Evolutionary conservation across 2,797 vertebrate species (phyloP), one percentile per base, ranked within the genome.

Genomic region (Lagorchestes hirsutus): DNA sequence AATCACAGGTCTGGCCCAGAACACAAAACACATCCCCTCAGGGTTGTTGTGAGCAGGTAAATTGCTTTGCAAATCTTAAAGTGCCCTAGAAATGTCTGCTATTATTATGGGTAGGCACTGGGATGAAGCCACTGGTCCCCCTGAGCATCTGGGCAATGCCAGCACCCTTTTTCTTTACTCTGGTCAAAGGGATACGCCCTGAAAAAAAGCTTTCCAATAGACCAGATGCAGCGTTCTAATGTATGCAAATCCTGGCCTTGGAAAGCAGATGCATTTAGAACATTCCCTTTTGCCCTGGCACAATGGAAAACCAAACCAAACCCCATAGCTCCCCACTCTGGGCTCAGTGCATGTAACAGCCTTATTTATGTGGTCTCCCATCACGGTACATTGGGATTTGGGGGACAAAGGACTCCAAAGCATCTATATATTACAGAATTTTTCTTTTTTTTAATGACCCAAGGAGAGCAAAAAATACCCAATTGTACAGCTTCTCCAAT

Each of bases 301-400:
- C 97, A 98, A 98, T 98, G 98, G 97, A 98, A 98, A 98, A 98
- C 40, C 40, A 50, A 87, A 87, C 24, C 74, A 46, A 87, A 27
- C 24, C 24, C 40, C 74, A 40, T 50, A 87, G 22, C 24, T 24
- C 98, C 98, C 98, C 52, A 98, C 98, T 98, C 97, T 55, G 96
- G 97, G 97, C 97, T 98, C 98, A 98, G 97, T 98, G 98, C 98
- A 98, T 97, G 96, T 97, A 97, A 97, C 97, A 98, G 97, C 98
- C 97, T 98, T 98, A 98, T 98, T 98, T 98, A 98, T 98, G 98
- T 96, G 97, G 91, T 96, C 98, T 98, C 98, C 98, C 98, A 98
- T 98, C 98, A 98, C 98, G 98, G 97, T 97, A 98, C 98, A 98
- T 98, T 98, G 98, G 98, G 98, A 98, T 97, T 98, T 97, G 97